Evolutionary conservation across 2,888 invertebrate genomes (phyloP).

Genomic region (Ischnus inquisitorius): DNA sequence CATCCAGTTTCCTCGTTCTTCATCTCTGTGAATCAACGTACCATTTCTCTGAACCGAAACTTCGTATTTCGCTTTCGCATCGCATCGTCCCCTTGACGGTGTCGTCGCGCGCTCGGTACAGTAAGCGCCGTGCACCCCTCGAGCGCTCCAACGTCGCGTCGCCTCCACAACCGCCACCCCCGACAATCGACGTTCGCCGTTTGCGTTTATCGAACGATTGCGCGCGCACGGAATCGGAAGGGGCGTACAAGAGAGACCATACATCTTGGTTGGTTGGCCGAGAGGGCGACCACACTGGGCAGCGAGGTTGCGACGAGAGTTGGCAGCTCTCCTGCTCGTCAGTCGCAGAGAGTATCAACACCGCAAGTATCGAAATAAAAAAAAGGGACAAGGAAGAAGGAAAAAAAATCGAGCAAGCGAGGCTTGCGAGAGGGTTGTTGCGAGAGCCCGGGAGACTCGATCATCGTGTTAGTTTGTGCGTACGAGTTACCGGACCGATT

Average conservation of each 20-base stretch:
- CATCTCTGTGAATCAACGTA: conserved; percentile 8
- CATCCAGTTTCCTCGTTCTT: conserved; percentile 56
- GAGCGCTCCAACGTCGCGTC: conserved; percentile 55
- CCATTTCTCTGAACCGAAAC: conserved; percentile 49
- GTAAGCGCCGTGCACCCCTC: conserved; percentile 43
- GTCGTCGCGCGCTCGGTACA: conserved; percentile 34
- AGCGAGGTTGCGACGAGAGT: conserved; percentile 77
- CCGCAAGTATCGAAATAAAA: conserved; percentile 45
- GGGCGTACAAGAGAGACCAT: conserved; percentile 77
- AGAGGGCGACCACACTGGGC: conserved; percentile 74
- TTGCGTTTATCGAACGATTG: conserved; percentile 85
- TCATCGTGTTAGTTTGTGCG: background rate
- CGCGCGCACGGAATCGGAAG: conserved; percentile 82
- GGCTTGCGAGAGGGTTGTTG: conserved; percentile 6
- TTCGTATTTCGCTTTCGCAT: conserved; percentile 42
- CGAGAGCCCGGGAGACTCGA: background rate
- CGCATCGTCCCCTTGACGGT: conserved; percentile 45
- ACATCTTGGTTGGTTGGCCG: conserved; percentile 72
- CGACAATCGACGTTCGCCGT: conserved; percentile 80
- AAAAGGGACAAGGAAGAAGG: no score
- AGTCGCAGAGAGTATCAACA: conserved; percentile 55
- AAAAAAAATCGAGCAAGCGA: background rate
- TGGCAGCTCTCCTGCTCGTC: conserved; percentile 69
- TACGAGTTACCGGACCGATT: background rate
- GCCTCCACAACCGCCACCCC: conserved; percentile 68